These are phyloP conservation scores for Calcarius lapponicus DNA, from an alignment of 2,797 vertebrate genomes.

Conservation along the genomic window DNA sequence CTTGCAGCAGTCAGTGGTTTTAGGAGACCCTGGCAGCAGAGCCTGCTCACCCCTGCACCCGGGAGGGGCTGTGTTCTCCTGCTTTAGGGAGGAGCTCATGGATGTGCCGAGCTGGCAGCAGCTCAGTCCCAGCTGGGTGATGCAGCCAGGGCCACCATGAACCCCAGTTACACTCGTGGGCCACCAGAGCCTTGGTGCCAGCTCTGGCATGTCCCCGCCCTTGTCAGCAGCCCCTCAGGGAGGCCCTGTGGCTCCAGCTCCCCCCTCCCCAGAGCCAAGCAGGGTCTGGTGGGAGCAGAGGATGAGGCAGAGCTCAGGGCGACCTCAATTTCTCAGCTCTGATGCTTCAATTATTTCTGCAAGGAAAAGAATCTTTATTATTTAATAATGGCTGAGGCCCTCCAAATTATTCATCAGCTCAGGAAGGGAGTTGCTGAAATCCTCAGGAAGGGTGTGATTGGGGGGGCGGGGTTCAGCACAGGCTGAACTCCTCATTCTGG, in stretches of 20 bases:
- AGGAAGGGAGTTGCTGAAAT: background rate
- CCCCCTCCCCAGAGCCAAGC: accelerated
- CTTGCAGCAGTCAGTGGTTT: background rate
- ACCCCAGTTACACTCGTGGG: background rate
- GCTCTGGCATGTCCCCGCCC: background rate
- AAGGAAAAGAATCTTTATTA: conserved; percentile 30
- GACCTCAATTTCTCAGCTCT: conserved; percentile 39
- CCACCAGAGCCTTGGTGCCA: background rate
- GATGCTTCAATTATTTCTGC: conserved; percentile 44
- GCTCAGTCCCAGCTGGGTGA: background rate
- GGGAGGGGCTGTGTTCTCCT: background rate
- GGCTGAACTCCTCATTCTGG: background rate
- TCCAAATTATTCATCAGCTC: conserved; percentile 41
- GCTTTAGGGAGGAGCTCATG: background rate
- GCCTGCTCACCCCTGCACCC: background rate
- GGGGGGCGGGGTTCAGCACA: background rate
- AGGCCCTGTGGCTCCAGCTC: background rate
- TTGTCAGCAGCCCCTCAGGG: background rate
- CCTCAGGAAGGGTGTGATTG: background rate
- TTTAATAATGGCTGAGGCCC: conserved; percentile 23
- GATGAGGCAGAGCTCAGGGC: background rate
- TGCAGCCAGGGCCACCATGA: background rate
- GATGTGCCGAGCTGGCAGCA: background rate
- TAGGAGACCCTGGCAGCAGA: background rate
- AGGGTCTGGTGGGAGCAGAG: background rate